Evolutionary conservation across 1,140 invertebrate species (phyloP).

Genomic region (Eumaeus atala): DNA sequence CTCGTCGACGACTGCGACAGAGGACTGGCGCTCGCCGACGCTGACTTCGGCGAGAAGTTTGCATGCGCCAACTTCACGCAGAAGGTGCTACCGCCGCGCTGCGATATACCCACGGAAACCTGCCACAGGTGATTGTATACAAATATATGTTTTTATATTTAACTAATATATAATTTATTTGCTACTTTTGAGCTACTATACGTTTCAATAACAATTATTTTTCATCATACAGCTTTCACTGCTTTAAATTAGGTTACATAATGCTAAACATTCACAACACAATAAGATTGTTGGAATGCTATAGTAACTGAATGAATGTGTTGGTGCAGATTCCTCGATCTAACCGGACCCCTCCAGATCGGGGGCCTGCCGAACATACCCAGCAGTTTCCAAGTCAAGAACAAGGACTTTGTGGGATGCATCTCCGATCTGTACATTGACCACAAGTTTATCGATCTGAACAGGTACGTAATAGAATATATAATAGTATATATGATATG

Average conservation of each 20-base stretch:
- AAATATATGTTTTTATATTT: conserved; percentile 2
- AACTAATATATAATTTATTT: no score
- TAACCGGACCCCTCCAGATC: conserved; percentile 95
- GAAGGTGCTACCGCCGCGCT: conserved; percentile 84
- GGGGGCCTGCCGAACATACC: conserved; percentile 92
- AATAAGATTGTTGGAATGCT: no score
- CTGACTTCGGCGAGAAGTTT: conserved; percentile 84
- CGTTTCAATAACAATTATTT: no score
- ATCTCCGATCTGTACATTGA: conserved; percentile 93
- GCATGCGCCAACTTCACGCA: conserved; percentile 87
- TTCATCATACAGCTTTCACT: no score
- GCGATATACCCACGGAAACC: conserved; percentile 89
- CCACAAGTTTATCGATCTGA: conserved; percentile 90
- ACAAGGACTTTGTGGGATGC: conserved; percentile 92
- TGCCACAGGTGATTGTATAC: conserved; percentile 88
- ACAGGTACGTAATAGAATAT: conserved; percentile 77
- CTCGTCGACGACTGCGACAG: conserved; percentile 94
- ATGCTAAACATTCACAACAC: no score
- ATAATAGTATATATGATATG: no score
- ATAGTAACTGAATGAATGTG: no score
- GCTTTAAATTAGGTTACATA: no score
- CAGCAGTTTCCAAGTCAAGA: conserved; percentile 86
- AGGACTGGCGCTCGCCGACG: conserved; percentile 84
- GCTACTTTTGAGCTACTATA: no score
- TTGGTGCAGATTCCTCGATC: conserved; percentile 87